Percentiles rank a stretch among this genome's conserved stretches.
phyloP scores from a whole-genome alignment of 2,113 vertebrate genomes.

The Deroptyus accipitrinus region DNA sequence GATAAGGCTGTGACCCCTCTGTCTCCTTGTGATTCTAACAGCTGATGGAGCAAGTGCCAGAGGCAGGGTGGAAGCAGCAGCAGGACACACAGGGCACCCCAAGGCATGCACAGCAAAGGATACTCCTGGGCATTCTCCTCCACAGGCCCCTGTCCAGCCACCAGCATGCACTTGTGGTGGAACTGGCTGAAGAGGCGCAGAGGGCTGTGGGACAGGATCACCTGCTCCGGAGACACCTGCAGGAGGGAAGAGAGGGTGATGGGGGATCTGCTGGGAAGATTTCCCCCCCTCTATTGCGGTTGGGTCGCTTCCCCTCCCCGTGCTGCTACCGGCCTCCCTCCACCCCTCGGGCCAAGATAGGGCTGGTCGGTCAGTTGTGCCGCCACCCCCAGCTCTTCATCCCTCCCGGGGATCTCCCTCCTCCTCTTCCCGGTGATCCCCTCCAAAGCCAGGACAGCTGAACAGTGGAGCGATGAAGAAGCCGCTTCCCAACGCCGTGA shows the following conservation, averaged over 20 bases:
- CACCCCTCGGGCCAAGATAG: neutral
- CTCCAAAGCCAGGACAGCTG: neutral
- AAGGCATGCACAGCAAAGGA: conserved; percentile 69
- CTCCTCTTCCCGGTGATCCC: neutral
- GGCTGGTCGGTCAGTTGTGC: fast-evolving
- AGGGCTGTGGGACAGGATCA: conserved; percentile 93
- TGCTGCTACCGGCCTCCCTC: neutral
- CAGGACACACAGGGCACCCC: fast-evolving
- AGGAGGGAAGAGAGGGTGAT: neutral
- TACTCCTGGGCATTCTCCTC: conserved; percentile 89
- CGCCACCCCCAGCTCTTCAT: neutral
- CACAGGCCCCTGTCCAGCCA: conserved; percentile 90
- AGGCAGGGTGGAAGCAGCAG: neutral
- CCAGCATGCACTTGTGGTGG: conserved; percentile 85
- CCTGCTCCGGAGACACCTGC: conserved; percentile 91
- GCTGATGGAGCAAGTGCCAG: fast-evolving
- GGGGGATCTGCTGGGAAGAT: fast-evolving
- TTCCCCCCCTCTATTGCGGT: neutral
- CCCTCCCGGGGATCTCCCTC: neutral
- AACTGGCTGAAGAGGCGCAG: conserved; percentile 86
- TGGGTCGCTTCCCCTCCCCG: neutral
- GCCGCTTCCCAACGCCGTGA: neutral
- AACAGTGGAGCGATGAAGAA: too few relatives aligned
- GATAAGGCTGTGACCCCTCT: neutral
- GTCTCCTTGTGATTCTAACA: neutral